phyloP scores from a whole-genome alignment of 2,113 vertebrate genomes.

The Upupa epops region DNA sequence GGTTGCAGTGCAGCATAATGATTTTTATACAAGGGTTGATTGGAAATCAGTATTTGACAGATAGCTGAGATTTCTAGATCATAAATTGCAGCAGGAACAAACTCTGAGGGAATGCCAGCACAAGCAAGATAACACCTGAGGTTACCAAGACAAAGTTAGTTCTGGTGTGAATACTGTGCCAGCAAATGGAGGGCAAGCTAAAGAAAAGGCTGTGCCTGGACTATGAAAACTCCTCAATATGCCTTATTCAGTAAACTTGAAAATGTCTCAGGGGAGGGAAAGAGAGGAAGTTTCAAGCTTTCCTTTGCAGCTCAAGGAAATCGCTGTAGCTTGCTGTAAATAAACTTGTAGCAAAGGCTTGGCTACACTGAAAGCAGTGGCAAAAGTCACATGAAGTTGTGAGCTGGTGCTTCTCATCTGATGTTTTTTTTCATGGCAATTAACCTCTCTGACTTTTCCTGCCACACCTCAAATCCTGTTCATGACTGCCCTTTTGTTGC shows the following conservation, averaged over 20 bases:
- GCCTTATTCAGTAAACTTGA: neutral
- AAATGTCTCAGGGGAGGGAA: slow-evolving; percentile 1
- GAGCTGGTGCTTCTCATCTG: neutral
- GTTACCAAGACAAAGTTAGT: neutral
- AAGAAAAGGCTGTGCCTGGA: neutral
- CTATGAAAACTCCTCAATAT: neutral
- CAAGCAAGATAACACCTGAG: rapidly evolving
- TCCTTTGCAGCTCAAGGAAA: neutral
- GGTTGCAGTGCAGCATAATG: neutral
- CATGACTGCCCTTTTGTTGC: neutral
- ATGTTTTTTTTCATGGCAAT: neutral
- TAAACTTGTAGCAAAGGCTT: neutral
- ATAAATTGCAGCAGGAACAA: neutral
- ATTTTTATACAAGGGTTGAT: neutral
- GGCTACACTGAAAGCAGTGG: neutral
- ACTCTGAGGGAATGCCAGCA: neutral
- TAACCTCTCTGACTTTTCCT: neutral
- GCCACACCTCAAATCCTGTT: neutral
- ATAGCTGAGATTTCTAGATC: neutral
- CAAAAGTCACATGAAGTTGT: neutral
- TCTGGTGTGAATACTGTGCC: neutral
- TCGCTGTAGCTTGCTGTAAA: neutral
- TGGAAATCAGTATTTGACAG: neutral
- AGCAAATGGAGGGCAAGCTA: neutral
- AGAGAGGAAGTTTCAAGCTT: neutral